Conservation (phyloP, 2,113 vertebrate genomes). For the Microcebus murinus region DNA sequence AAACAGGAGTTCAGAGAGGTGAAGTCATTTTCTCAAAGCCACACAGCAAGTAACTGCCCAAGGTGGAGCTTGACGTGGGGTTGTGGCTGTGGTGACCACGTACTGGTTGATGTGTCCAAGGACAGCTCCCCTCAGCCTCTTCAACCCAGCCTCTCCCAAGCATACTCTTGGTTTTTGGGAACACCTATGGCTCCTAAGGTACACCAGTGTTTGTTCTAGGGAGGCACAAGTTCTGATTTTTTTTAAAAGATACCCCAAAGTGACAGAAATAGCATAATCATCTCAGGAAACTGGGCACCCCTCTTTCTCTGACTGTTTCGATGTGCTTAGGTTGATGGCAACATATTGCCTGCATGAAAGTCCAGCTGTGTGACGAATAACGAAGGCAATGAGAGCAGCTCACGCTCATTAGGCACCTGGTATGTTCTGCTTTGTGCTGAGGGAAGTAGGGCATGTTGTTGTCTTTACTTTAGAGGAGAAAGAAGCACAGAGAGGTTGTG, state of each 20-base stretch:
- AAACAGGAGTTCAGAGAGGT: neutral
- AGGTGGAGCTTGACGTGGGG: neutral
- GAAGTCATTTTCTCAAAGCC: neutral
- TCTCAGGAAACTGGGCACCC: neutral
- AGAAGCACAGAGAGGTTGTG: conserved; percentile 16
- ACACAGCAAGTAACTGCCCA: neutral
- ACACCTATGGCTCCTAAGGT: neutral
- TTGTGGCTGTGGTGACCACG: rapidly evolving
- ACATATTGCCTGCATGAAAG: neutral
- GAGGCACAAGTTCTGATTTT: neutral
- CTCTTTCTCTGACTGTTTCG: neutral
- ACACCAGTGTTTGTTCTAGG: neutral
- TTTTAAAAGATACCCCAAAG: neutral
- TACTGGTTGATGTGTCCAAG: neutral
- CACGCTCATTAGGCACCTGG: conserved; percentile 40
- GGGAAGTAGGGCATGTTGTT: neutral
- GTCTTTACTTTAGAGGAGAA: neutral
- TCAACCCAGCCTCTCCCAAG: no score
- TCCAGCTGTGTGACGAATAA: conserved; percentile 51
- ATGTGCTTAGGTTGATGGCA: neutral
- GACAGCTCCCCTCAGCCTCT: no score
- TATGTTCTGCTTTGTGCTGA: neutral
- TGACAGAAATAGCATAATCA: neutral
- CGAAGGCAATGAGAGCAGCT: neutral
- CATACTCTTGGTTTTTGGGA: neutral